Evolutionary conservation across 2,888 invertebrate genomes (phyloP), one percentile per base, ranked within the genome.

Genomic region (Mesorhabditis spiculigera): DNA sequence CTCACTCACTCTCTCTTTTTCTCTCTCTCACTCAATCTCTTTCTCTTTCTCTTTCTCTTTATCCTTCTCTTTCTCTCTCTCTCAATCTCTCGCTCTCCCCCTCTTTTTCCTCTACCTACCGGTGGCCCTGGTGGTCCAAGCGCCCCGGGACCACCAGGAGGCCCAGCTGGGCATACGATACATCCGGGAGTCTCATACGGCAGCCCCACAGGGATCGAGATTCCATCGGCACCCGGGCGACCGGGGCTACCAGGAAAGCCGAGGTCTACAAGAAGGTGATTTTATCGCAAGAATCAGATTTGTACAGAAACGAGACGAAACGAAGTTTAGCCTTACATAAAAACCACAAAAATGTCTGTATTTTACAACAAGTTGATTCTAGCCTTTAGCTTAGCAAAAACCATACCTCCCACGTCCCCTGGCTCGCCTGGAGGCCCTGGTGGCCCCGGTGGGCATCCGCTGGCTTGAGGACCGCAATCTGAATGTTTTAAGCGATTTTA

Each of bases 181-280:
- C 64, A 63, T 63, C 64, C 64, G 28, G 64, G 64, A 10, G 10
- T 63, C 28, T 16, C 41, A 63, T 63, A 41, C n/a, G 58, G 58
- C n/a, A 50, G n/a, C 10, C 13, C n/a, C 13, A 58, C 10, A n/a
- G n/a, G 58, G n/a, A 58, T n/a, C 13, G 64, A 8, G 64, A 63
- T 16, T 10, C 64, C 64, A 28, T n/a, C 16, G 16, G 64, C 64
- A 13, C 64, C 64, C 13, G n/a, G 64, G 3, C 8, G 8, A n/a
- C 64, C 64, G 8, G n/a, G 16, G 8, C 16, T 10, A 41, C 64
- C 64, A 10, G 16, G n/a, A n/a, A 63, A 16, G 10, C 64, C 64
- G n/a, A 16, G 8, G 8, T 63, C 64, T 63, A 28, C 28, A 28
- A 28, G 28, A 1, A 28, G 28, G 28, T 28, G 28, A 28, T 28